phyloP scores from a whole-genome alignment of 2,797 vertebrate species.

The Antennarius maculatus region DNA sequence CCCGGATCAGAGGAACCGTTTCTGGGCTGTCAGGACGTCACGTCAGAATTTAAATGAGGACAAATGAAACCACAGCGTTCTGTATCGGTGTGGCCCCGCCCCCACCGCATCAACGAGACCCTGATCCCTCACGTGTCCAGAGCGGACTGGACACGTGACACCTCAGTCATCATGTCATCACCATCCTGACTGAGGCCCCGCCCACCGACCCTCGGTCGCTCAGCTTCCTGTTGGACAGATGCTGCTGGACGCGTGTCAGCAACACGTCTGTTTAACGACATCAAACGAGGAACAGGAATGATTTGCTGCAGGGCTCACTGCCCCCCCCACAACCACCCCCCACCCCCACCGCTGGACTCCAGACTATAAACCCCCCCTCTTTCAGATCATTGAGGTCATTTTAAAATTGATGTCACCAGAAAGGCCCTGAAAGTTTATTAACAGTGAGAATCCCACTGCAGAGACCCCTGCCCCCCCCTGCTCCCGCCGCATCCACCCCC shows the following conservation, averaged over 20 bases:
- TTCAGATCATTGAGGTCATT: constrained; percentile 12
- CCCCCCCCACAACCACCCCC: neutral
- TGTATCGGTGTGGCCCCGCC: too few species aligned
- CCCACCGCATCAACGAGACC: too few species aligned
- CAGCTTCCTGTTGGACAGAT: too few species aligned
- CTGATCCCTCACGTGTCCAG: too few species aligned
- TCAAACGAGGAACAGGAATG: constrained; percentile 21
- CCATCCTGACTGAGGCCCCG: too few species aligned
- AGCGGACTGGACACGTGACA: constrained; percentile 6
- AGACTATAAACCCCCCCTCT: neutral
- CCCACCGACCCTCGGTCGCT: too few species aligned
- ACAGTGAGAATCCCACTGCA: constrained; percentile 8
- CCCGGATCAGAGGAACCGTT: too few species aligned
- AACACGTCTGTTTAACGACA: neutral
- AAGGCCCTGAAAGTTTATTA: neutral
- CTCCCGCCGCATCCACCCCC: constrained; percentile 11
- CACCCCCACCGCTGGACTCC: neutral
- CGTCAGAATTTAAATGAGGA: too few species aligned
- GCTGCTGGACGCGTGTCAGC: too few species aligned
- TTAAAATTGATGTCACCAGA: constrained; percentile 12
- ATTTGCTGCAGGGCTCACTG: constrained; percentile 15
- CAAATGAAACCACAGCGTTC: too few species aligned
- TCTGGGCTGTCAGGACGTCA: too few species aligned
- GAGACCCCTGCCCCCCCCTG: neutral
- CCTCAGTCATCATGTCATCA: constrained; percentile 2